Evolutionary conservation across 2,797 vertebrate genomes (phyloP), one percentile per base, ranked within the genome.

Genomic region (Sebastes kiyomatsui): DNA sequence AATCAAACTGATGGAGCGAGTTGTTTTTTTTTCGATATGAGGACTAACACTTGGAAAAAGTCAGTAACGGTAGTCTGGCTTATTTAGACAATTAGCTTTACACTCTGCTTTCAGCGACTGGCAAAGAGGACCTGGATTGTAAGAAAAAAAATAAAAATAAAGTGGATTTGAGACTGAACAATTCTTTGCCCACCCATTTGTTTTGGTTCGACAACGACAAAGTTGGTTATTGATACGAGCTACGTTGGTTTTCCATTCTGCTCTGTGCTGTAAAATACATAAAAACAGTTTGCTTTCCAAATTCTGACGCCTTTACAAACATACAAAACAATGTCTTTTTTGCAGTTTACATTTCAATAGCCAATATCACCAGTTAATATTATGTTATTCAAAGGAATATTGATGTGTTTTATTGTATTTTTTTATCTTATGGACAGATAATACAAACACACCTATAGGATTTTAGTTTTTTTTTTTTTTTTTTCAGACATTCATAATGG

Each of bases 301-400:
- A 82, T 78, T 86, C 87, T 84, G 79, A 88, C 76, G 82, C 92
- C 90, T 95, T 93, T 91, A 78, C 84, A 78, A 78, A 81, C 77
- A 81, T 73, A 68, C 58, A 78, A 78, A 79, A 79, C 83, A 87
- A 90, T 86, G 82, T 90, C 75, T 93, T 90, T 93, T 93, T 88
- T 93, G 89, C 91, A 90, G 90, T 93, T 93, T 93, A 85, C 87
- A 91, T 93, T 94, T 93, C 88, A 83, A 86, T 94, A 92, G 89
- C 91, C 93, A 90, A 88, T 92, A 92, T 94, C 93, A 93, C 86
- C 90, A 92, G 91, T 95, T 94, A 90, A 88, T 93, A 90, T 95
- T 95, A 94, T 94, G 92, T 96, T 96, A 95, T 92, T 91, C 92
- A 92, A 87, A 92, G 81, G 83, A 94, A 90, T 91, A 91, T 93